Evolutionary conservation across 2,113 vertebrate genomes (phyloP).

Genomic region (Hemicordylus capensis): DNA sequence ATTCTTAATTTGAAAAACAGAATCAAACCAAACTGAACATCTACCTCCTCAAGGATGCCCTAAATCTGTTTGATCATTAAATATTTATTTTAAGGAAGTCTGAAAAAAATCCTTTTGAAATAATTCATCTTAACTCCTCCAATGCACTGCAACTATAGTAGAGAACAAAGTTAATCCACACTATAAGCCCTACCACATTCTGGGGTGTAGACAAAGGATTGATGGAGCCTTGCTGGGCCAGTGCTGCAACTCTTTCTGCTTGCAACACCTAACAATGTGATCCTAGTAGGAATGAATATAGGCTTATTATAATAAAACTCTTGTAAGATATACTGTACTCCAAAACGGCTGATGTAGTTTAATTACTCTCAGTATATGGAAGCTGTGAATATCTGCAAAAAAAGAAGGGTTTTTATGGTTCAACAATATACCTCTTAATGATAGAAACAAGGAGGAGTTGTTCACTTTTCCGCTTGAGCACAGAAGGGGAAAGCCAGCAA

Average conservation of each 20-base stretch:
- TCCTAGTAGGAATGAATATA: not conserved
- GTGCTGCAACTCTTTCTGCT: not conserved
- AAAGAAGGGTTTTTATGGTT: constrained; percentile 52
- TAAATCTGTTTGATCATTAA: not conserved
- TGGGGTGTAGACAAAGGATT: not conserved
- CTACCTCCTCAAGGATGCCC: not conserved
- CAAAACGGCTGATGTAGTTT: constrained; percentile 4
- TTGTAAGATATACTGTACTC: not conserved
- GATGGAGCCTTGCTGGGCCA: not conserved
- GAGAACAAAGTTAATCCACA: not conserved
- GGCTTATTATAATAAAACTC: not conserved
- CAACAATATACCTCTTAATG: constrained; percentile 43
- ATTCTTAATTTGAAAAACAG: not conserved
- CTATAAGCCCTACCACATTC: not conserved
- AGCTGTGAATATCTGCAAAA: constrained; percentile 48
- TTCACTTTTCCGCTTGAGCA: not conserved
- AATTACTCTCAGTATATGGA: constrained; percentile 37
- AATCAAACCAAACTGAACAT: not conserved
- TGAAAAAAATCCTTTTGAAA: not conserved
- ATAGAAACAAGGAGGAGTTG: constrained; percentile 31
- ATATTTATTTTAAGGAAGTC: not conserved
- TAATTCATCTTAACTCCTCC: not conserved
- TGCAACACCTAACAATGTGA: not conserved
- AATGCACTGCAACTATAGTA: not conserved
- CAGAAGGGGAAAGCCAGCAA: not conserved